Base-by-base conservation (phyloP, 1,140 invertebrate species). In the Drosophila willistoni region DNA sequence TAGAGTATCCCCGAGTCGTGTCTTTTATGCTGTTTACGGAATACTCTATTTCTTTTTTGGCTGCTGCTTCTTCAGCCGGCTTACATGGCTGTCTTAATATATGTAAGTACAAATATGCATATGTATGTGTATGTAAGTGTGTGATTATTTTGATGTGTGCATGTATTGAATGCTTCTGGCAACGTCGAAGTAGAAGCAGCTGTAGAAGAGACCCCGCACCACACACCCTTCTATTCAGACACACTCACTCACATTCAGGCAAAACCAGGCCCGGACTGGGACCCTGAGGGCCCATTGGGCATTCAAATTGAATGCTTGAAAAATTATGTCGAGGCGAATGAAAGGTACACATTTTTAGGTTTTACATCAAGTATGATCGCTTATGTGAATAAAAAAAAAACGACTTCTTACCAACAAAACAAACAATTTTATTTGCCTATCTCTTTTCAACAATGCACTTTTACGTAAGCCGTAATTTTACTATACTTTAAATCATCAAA, bases 141-240 rank as follows among this genome's bases (percentile, higher is more conserved):
- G 19, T 19, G 19, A 29, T 47, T 54, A 22, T 41, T 29, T 17
- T 34, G 7, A 61, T 47, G 70, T 73, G 12, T 60, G 56, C 17
- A 42, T 69, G 70, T 77, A 66, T 54, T 67, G 71, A 68, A 56
- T 82, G 77, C 62, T 85, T 82, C 82, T 86, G 69, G 82, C 64
- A 85, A 86, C 71, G 56, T 76, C 69, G 73, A 76, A 44, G 22
- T 47, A 68, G 41, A 7, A 62, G 74, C 73, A 71, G 67, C 62
- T 68, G 13, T 33, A 57, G 59, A 9, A 39, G 59, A 39, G 36
- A 22, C 41, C 19, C 60, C 56, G 56, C 56, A 59, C 73, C 64
- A 22, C 63, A 47, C 64, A 61, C 56, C 68, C 42, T 44, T 54
- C 25, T 57, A 59, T 77, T 54, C 33, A 61, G 2, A 1, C 6